Percentiles rank a stretch among this genome's conserved stretches.
Evolutionary conservation across 2,888 invertebrate species (phyloP).

Genomic region (Mesochorus sp.): DNA sequence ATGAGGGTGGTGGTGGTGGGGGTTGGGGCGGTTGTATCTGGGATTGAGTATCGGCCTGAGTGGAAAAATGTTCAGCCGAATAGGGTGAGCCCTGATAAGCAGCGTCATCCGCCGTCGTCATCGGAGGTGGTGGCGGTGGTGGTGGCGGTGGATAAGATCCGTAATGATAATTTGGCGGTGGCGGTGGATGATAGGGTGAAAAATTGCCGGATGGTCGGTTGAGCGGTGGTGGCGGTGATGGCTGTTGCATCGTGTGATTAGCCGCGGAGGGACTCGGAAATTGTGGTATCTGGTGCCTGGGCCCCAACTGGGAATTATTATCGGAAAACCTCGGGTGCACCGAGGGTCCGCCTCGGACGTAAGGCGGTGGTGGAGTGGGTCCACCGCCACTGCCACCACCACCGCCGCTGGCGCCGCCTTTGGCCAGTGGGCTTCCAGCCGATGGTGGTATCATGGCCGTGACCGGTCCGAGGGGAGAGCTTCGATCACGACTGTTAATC

Average conservation of each 20-base stretch:
- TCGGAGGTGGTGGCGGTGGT: slow-evolving; percentile 79
- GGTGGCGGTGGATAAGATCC: slow-evolving; percentile 82
- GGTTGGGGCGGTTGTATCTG: slow-evolving; percentile 66
- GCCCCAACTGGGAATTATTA: slow-evolving; percentile 58
- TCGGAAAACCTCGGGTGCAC: slow-evolving; percentile 77
- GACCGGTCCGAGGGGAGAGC: slow-evolving; percentile 71
- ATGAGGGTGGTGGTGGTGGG: slow-evolving; percentile 67
- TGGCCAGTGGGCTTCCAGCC: slow-evolving; percentile 80
- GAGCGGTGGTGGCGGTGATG: slow-evolving; percentile 80
- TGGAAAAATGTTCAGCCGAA: slow-evolving; percentile 69
- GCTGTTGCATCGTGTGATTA: slow-evolving; percentile 77
- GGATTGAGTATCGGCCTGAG: slow-evolving; percentile 68
- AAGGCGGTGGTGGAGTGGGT: slow-evolving; percentile 79
- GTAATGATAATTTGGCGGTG: slow-evolving; percentile 82
- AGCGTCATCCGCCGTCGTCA: slow-evolving; percentile 81
- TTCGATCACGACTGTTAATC: slow-evolving; percentile 77
- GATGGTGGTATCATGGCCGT: slow-evolving; percentile 79
- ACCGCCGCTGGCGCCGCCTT: no score
- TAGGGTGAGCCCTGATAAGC: slow-evolving; percentile 82
- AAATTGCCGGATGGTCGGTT: slow-evolving; percentile 79
- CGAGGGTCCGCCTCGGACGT: slow-evolving; percentile 77
- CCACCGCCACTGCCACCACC: no score
- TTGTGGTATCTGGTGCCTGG: slow-evolving; percentile 77
- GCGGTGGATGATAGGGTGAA: slow-evolving; percentile 82
- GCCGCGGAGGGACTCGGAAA: slow-evolving; percentile 75